Percentiles rank a stretch among this genome's conserved stretches.
Conservation (phyloP, 2,797 vertebrate genomes). For the Anomalospiza imberbis region DNA sequence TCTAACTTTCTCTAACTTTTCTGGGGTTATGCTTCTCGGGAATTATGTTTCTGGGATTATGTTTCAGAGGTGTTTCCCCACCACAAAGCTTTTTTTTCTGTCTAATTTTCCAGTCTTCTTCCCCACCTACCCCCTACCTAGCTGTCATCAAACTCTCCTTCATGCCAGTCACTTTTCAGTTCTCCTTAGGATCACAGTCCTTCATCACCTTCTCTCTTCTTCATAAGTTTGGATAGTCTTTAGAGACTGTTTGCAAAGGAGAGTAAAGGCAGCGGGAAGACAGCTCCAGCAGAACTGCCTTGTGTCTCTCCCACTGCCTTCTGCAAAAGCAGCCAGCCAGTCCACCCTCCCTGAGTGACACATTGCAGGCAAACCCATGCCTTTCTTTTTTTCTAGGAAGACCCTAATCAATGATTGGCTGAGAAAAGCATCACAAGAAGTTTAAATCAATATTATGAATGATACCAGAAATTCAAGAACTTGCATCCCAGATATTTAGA, state of each 20-base stretch:
- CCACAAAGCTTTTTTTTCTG: background rate
- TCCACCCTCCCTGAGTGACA: background rate
- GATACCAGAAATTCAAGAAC: background rate
- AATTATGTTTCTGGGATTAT: background rate
- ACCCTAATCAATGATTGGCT: background rate
- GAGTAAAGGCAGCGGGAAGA: background rate
- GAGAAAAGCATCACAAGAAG: background rate
- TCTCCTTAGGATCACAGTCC: background rate
- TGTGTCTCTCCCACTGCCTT: background rate
- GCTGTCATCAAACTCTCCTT: background rate
- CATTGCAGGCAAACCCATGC: background rate
- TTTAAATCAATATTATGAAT: background rate
- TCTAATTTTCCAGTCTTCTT: background rate
- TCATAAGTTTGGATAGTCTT: background rate
- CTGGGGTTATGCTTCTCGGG: background rate
- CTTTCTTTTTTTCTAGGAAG: background rate
- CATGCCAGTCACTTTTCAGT: background rate
- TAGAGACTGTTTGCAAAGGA: background rate
- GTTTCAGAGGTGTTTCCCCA: background rate
- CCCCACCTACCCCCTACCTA: rapidly evolving
- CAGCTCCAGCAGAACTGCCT: background rate
- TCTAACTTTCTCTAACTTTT: background rate
- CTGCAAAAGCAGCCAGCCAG: background rate
- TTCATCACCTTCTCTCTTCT: background rate
- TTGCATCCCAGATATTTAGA: background rate